Percentiles rank a stretch among this genome's conserved stretches.
These are phyloP conservation scores for Phyllotreta cruciferae DNA, from an alignment of 2,888 invertebrate genomes.

Conservation along the genomic window DNA sequence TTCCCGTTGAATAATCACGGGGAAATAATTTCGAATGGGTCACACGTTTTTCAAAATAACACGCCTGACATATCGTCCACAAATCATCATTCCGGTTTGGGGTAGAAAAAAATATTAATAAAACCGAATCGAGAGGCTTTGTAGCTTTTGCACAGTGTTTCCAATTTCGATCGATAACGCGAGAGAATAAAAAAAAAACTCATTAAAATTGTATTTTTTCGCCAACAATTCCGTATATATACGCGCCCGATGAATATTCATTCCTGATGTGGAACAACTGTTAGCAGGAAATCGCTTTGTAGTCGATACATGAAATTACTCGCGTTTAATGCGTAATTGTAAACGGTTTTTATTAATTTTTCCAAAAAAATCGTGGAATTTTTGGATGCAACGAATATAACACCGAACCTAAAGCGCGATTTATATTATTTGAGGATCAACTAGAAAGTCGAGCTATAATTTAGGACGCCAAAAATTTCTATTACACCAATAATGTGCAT, in stretches of 20 bases:
- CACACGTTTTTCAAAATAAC: constrained; percentile 13
- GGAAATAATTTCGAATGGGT: constrained; percentile 16
- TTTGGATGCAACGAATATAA: no score
- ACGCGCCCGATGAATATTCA: constrained; percentile 35
- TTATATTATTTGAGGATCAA: no score
- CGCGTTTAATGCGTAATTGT: no score
- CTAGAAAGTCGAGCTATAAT: no score
- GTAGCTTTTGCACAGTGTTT: no score
- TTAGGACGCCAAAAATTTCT: no score
- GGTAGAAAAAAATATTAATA: neutral
- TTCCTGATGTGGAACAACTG: constrained; percentile 30
- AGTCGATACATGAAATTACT: neutral
- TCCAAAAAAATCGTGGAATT: no score
- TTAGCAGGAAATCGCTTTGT: constrained; percentile 15
- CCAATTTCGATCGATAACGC: no score
- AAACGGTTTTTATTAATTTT: no score
- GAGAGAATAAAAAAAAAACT: constrained; percentile 26
- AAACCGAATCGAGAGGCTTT: no score
- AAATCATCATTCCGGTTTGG: constrained; percentile 13
- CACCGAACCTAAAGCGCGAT: no score
- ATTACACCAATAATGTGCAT: no score
- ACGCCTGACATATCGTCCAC: constrained; percentile 23
- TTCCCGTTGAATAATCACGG: constrained; percentile 14
- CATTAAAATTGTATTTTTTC: constrained; percentile 32
- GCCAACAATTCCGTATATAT: constrained; percentile 29